Percentiles rank a stretch among this genome's conserved stretches.
Evolutionary conservation across 1,140 invertebrate genomes (phyloP).

Genomic region (Trialeurodes vaporariorum): DNA sequence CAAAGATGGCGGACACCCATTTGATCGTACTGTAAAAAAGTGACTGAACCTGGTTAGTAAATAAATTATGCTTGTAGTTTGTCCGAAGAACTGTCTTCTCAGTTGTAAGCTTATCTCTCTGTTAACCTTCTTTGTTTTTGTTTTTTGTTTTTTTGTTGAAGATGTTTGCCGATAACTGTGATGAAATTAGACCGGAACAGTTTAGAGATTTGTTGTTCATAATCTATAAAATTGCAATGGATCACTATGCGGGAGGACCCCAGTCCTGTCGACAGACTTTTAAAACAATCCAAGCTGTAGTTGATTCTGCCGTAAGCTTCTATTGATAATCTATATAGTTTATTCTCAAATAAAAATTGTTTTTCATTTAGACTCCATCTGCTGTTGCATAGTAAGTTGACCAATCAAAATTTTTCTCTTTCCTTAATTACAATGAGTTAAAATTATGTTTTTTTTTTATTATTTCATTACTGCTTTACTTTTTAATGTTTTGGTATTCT

Average conservation of each 20-base stretch:
- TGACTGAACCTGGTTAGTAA: neutral
- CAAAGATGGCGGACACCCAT: too few species aligned
- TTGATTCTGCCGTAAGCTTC: conserved; percentile 48
- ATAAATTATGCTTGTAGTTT: too few species aligned
- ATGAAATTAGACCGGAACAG: conserved; percentile 42
- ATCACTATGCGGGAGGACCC: conserved; percentile 50
- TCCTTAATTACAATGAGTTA: conserved; percentile 10
- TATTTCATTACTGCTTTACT: too few species aligned
- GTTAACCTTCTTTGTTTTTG: neutral
- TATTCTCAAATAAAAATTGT: conserved; percentile 1
- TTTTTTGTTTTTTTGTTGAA: conserved; percentile 16
- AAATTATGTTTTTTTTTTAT: too few species aligned
- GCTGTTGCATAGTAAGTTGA: neutral
- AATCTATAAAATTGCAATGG: conserved; percentile 62
- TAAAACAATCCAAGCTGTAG: conserved; percentile 52
- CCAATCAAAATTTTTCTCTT: neutral
- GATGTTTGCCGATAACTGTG: conserved; percentile 41
- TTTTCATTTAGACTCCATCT: neutral
- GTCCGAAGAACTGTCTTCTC: too few species aligned
- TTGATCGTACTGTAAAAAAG: too few species aligned
- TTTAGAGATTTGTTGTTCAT: conserved; percentile 50
- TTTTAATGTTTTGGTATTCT: too few species aligned
- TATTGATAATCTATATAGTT: neutral
- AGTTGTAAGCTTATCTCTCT: neutral
- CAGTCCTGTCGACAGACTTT: conserved; percentile 46